These are phyloP conservation scores for Lepetodrilus schrolli DNA, from an alignment of 2,888 invertebrate genomes.

Conservation along the genomic window DNA sequence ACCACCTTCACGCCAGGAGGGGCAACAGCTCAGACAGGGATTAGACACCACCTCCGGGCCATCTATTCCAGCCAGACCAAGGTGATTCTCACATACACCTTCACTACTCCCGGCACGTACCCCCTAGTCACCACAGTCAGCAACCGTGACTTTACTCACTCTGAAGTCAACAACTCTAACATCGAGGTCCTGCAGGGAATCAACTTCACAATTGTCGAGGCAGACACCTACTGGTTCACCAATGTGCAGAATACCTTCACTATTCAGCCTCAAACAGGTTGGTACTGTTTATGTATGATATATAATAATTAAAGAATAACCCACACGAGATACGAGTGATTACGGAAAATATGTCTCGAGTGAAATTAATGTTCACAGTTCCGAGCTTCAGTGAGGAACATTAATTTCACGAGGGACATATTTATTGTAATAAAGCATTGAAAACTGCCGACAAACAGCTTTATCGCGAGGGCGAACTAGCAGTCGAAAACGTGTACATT, in stretches of 20 bases:
- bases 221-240: slow-evolving; percentile 45
- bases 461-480: no score
- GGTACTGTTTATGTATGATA: no score
- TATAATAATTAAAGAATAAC: no score
- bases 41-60: neutral
- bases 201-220: slow-evolving; percentile 52
- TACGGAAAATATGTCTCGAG: no score
- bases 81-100: slow-evolving; percentile 39
- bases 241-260: slow-evolving; percentile 35
- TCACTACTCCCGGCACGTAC: slow-evolving; percentile 39
- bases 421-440: no score
- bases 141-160: slow-evolving; percentile 28
- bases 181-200: slow-evolving; percentile 60
- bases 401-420: no score
- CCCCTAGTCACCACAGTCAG: slow-evolving; percentile 35
- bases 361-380: no score
- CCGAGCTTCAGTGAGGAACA: no score
- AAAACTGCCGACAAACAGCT: no score
- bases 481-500: no score
- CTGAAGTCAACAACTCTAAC: slow-evolving; percentile 10
- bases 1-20: neutral
- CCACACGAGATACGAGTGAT: no score
- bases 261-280: slow-evolving; percentile 65
- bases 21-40: neutral
- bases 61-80: slow-evolving; percentile 24